Conservation (phyloP, 2,888 invertebrate species). For the Brachypalpus laphriformis region DNA sequence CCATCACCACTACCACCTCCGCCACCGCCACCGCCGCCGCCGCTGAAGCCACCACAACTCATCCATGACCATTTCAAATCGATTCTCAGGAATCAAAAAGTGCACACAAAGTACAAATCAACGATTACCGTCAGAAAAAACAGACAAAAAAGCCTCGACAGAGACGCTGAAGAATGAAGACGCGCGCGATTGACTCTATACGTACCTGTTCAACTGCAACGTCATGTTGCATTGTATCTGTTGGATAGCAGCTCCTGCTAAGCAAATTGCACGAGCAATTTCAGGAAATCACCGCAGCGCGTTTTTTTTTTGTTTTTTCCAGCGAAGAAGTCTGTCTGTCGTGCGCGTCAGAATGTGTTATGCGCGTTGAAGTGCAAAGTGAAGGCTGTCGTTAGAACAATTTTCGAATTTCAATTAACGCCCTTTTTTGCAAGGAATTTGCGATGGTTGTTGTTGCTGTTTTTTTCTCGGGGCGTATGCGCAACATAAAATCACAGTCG, state of each 20-base stretch:
- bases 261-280: slow-evolving; percentile 66
- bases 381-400: slow-evolving; percentile 70
- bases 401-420: slow-evolving; percentile 74
- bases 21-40: background rate
- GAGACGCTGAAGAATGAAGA: slow-evolving; percentile 61
- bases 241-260: slow-evolving; percentile 15
- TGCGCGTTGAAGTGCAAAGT: slow-evolving; percentile 67
- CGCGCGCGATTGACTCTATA: slow-evolving; percentile 26
- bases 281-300: slow-evolving; percentile 56
- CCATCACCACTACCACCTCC: no score
- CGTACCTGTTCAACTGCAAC: slow-evolving; percentile 55
- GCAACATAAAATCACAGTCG: slow-evolving; percentile 13
- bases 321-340: slow-evolving; percentile 16
- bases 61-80: slow-evolving; percentile 71
- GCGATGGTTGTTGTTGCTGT: background rate
- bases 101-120: slow-evolving; percentile 42
- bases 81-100: slow-evolving; percentile 58
- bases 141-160: slow-evolving; percentile 21
- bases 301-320: slow-evolving; percentile 5
- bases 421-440: slow-evolving; percentile 53
- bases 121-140: slow-evolving; percentile 46
- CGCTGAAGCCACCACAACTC: slow-evolving; percentile 19
- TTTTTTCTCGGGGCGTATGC: slow-evolving; percentile 22
- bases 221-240: slow-evolving; percentile 44
- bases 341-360: slow-evolving; percentile 42